These are phyloP conservation scores for Pachymerium ferrugineum DNA, from an alignment of 2,888 invertebrate genomes.

Conservation along the genomic window DNA sequence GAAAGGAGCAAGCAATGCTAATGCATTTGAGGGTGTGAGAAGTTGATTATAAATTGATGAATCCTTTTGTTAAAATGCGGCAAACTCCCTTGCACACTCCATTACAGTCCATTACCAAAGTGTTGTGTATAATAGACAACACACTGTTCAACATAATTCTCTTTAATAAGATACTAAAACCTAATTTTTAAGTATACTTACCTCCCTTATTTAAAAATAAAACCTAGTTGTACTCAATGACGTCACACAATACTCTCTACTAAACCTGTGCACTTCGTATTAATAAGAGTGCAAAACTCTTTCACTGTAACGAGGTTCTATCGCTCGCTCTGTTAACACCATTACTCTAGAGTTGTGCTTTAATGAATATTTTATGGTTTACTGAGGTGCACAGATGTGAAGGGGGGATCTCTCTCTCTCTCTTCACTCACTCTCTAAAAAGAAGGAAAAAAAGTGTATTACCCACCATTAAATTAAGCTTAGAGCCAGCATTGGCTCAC, in stretches of 20 bases:
- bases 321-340: slow-evolving; percentile 30
- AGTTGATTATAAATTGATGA: slow-evolving; percentile 24
- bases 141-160: slow-evolving; percentile 15
- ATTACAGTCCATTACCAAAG: slow-evolving; percentile 22
- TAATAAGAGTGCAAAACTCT: neutral
- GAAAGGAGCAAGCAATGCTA: slow-evolving; percentile 7
- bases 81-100: slow-evolving; percentile 24
- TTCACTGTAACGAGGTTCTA: slow-evolving; percentile 27
- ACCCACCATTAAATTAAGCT: slow-evolving; percentile 33
- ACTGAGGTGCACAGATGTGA: slow-evolving; percentile 31
- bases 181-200: too few species aligned
- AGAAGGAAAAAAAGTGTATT: slow-evolving; percentile 21
- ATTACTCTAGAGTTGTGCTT: slow-evolving; percentile 6
- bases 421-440: slow-evolving; percentile 27
- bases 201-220: too few species aligned
- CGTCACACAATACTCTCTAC: too few species aligned
- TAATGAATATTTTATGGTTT: slow-evolving; percentile 33
- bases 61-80: slow-evolving; percentile 27
- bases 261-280: too few species aligned
- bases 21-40: slow-evolving; percentile 27
- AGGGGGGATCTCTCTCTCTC: slow-evolving; percentile 11
- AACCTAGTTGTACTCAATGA: too few species aligned
- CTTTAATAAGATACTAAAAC: too few species aligned
- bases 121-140: slow-evolving; percentile 23
- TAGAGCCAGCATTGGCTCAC: slow-evolving; percentile 16